Conservation (phyloP, 2,113 vertebrate genomes). For the Gallinago undulata region DNA sequence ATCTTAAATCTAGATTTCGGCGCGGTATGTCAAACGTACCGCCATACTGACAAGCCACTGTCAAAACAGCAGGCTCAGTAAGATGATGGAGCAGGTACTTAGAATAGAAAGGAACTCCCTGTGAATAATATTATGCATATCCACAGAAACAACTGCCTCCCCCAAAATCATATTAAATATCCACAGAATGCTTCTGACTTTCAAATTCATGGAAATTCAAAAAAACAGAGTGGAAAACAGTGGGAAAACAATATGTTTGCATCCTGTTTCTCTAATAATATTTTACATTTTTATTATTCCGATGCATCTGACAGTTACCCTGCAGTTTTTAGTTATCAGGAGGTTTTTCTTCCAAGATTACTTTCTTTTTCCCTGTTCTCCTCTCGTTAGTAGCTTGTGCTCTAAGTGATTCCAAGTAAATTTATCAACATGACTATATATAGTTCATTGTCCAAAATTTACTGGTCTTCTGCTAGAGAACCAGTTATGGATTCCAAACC, state of each 20-base stretch:
- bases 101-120: not conserved
- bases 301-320: not conserved
- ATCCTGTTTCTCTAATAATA: not conserved
- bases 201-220: not conserved
- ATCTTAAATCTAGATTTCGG: slow-evolving; percentile 24
- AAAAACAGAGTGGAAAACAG: not conserved
- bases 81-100: slow-evolving; percentile 32
- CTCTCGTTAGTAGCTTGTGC: not conserved
- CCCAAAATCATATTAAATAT: not conserved
- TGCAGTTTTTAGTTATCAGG: not conserved
- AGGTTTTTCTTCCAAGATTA: not conserved
- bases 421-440: not conserved
- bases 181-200: not conserved
- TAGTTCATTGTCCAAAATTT: not conserved
- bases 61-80: slow-evolving; percentile 32
- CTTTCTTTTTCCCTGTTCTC: not conserved
- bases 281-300: not conserved
- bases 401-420: not conserved
- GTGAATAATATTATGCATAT: not conserved
- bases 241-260: not conserved
- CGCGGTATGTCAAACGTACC: not conserved
- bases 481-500: not conserved
- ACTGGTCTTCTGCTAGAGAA: not conserved
- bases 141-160: not conserved
- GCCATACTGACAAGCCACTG: slow-evolving; percentile 44